Conservation (phyloP, 2,797 vertebrate species). For the Rhinoraja longicauda region DNA sequence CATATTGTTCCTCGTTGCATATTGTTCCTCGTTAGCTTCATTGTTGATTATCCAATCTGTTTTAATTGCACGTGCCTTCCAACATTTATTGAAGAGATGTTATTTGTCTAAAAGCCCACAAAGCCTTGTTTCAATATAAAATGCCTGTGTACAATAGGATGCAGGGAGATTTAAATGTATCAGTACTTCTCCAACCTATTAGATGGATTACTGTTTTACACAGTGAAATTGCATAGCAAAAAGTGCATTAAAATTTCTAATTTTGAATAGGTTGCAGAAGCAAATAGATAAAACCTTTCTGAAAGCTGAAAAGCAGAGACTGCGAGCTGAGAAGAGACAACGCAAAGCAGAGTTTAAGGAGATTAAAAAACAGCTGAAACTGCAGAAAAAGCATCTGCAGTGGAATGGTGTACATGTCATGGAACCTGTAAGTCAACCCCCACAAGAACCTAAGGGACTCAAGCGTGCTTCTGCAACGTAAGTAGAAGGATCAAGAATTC, state of each 20-base stretch:
- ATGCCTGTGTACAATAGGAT: no score
- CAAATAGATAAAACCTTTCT: constrained; percentile 90
- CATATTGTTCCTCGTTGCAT: no score
- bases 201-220: background rate
- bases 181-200: background rate
- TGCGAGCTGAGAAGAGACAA: constrained; percentile 91
- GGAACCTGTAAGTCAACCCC: background rate
- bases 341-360: constrained; percentile 92
- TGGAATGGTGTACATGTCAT: constrained; percentile 70
- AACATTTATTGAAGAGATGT: background rate
- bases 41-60: background rate
- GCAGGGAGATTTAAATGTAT: no score
- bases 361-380: constrained; percentile 92
- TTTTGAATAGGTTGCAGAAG: constrained; percentile 73
- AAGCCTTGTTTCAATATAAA: background rate
- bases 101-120: background rate
- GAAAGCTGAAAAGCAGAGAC: constrained; percentile 90
- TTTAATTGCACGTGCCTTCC: background rate
- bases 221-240: no score
- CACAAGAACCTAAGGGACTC: constrained; percentile 46
- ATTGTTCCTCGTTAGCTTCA: background rate
- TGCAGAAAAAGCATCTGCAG: constrained; percentile 86
- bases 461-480: constrained; percentile 58
- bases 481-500: constrained; percentile 71
- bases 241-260: background rate